Percentiles rank a stretch among this genome's conserved stretches.
These are phyloP conservation scores for Drosophila sturtevanti DNA, from an alignment of 1,140 invertebrate genomes.

Conservation along the genomic window DNA sequence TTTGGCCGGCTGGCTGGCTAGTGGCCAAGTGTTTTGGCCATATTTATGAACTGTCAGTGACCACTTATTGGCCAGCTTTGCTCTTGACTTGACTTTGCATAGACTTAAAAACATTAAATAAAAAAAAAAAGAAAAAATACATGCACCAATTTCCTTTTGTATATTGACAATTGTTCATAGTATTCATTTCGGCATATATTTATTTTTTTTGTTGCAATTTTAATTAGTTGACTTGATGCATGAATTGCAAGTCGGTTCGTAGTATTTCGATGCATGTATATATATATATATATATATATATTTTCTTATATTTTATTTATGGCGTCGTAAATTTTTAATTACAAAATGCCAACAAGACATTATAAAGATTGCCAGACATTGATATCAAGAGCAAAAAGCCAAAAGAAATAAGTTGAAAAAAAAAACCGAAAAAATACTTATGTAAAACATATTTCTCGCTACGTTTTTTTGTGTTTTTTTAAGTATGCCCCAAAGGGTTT, in stretches of 20 bases:
- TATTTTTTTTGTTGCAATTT: slow-evolving; percentile 31
- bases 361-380: slow-evolving; percentile 50
- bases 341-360: slow-evolving; percentile 72
- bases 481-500: slow-evolving; percentile 25
- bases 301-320: slow-evolving; percentile 59
- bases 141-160: slow-evolving; percentile 58
- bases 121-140: not conserved
- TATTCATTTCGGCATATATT: slow-evolving; percentile 46
- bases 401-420: not conserved
- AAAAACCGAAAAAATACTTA: slow-evolving; percentile 25
- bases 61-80: slow-evolving; percentile 57
- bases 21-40: slow-evolving; percentile 64
- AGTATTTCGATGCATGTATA: slow-evolving; percentile 31
- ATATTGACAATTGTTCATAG: slow-evolving; percentile 65
- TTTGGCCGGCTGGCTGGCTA: not conserved
- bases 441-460: slow-evolving; percentile 44
- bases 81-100: slow-evolving; percentile 69
- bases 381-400: slow-evolving; percentile 33
- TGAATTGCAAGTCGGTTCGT: slow-evolving; percentile 56
- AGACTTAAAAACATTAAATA: slow-evolving; percentile 16
- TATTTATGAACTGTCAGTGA: slow-evolving; percentile 69
- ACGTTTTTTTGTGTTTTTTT: slow-evolving; percentile 2
- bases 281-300: slow-evolving; percentile 21
- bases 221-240: slow-evolving; percentile 64
- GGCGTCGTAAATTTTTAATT: slow-evolving; percentile 69